These are phyloP conservation scores for Oplegnathus fasciatus DNA, from an alignment of 2,113 vertebrate species.

Conservation along the genomic window DNA sequence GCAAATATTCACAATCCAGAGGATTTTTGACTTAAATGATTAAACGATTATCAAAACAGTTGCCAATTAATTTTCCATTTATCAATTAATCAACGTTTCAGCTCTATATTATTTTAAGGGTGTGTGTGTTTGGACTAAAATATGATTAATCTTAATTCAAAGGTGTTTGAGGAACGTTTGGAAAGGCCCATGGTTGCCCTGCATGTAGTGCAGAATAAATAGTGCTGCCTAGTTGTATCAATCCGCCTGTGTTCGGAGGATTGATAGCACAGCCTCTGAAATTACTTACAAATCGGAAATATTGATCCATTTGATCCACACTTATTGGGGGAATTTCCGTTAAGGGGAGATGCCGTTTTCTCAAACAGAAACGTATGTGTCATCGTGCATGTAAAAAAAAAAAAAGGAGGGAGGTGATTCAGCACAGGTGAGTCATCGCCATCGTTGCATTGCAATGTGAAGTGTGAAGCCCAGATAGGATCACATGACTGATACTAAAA, in stretches of 20 bases:
- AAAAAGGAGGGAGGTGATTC: neutral
- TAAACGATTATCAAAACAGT: neutral
- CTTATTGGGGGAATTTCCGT: neutral
- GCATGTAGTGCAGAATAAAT: neutral
- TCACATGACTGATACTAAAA: constrained; percentile 65
- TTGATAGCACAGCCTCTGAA: neutral
- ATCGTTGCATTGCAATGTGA: no score
- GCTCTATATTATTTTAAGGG: neutral
- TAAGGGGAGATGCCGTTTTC: neutral
- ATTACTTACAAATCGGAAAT: neutral
- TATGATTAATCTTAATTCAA: neutral
- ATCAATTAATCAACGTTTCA: neutral
- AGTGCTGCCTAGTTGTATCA: neutral
- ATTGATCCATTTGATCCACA: neutral
- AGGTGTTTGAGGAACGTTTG: neutral
- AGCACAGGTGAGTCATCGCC: constrained; percentile 58
- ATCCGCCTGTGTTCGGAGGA: neutral
- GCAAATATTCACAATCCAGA: neutral
- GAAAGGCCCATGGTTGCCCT: neutral
- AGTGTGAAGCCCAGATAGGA: neutral
- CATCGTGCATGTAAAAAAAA: neutral
- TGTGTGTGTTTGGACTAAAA: neutral
- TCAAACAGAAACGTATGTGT: constrained; percentile 34
- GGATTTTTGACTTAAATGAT: neutral
- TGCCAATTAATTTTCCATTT: neutral